Percentiles rank a stretch among this genome's conserved stretches.
These are phyloP conservation scores for Scomber scombrus DNA, from an alignment of 2,113 vertebrate species.

Conservation along the genomic window DNA sequence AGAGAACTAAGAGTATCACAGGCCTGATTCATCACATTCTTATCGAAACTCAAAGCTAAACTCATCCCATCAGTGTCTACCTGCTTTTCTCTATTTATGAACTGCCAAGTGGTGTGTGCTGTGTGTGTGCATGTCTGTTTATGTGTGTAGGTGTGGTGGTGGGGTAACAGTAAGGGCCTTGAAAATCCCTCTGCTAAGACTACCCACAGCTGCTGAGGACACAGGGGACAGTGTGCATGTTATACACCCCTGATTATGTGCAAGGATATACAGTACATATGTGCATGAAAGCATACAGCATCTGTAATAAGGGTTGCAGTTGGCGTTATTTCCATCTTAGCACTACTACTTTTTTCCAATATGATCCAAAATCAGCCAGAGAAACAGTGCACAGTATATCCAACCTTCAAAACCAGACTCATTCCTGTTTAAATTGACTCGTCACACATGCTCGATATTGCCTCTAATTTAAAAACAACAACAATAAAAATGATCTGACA, in stretches of 20 bases:
- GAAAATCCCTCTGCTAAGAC: slow-evolving; percentile 69
- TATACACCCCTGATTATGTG: slow-evolving; percentile 12
- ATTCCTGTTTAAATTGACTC: background rate
- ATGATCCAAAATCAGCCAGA: background rate
- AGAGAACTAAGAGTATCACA: slow-evolving; percentile 42
- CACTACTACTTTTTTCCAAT: background rate
- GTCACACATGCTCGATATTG: background rate
- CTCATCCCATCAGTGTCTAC: slow-evolving; percentile 31
- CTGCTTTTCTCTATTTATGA: slow-evolving; percentile 65
- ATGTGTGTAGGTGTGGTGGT: slow-evolving; percentile 19
- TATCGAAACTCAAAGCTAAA: slow-evolving; percentile 63
- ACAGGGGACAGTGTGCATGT: slow-evolving; percentile 55
- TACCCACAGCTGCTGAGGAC: slow-evolving; percentile 74
- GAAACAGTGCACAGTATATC: background rate
- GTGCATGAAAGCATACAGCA: slow-evolving; percentile 11
- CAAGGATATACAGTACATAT: background rate
- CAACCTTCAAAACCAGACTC: background rate
- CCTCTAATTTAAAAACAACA: slow-evolving; percentile 1
- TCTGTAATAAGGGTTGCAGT: background rate
- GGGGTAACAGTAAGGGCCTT: slow-evolving; percentile 56
- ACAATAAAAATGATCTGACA: background rate
- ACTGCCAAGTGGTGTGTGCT: slow-evolving; percentile 26
- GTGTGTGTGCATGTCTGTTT: slow-evolving; percentile 17
- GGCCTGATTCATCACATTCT: slow-evolving; percentile 56
- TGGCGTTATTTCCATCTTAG: background rate